A percentile compares a stretch with the other conserved stretches of the same genome.
Evolutionary conservation across 2,113 vertebrate species (phyloP).

Genomic region (Cranoglanis bouderius): DNA sequence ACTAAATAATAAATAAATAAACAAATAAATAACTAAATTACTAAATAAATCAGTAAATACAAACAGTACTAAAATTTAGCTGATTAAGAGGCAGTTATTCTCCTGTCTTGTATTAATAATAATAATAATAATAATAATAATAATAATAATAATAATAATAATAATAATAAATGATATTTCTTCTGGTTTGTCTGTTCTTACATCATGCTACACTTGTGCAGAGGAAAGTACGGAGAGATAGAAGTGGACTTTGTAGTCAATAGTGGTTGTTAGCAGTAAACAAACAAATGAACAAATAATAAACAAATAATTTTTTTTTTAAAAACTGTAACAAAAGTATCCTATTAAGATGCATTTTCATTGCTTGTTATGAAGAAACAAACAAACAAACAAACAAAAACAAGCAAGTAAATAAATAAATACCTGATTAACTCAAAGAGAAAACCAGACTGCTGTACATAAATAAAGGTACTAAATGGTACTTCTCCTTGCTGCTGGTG

Average conservation of each 20-base stretch:
- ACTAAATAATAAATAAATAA: too few relatives aligned
- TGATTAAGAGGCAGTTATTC: too few relatives aligned
- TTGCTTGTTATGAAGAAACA: not conserved
- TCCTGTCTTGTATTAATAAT: too few relatives aligned
- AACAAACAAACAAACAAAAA: too few relatives aligned
- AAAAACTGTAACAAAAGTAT: too few relatives aligned
- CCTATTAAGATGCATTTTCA: not conserved
- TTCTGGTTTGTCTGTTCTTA: not conserved
- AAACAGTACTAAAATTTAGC: not conserved
- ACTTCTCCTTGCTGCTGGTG: not conserved
- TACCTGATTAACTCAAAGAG: not conserved
- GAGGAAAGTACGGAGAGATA: not conserved
- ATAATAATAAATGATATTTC: not conserved
- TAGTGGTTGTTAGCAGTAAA: too few relatives aligned
- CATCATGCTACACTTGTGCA: too few relatives aligned
- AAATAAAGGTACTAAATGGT: not conserved
- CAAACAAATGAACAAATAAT: too few relatives aligned
- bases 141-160: not conserved
- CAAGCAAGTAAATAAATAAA: not conserved
- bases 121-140: not conserved
- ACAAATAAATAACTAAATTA: not conserved
- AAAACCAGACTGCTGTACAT: not conserved
- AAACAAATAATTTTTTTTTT: too few relatives aligned
- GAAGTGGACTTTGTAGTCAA: not conserved
- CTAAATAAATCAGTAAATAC: not conserved